A percentile compares a stretch with the other conserved stretches of the same genome.
Conservation (phyloP, 2,888 invertebrate genomes). For the Parnassius mnemosyne region DNA sequence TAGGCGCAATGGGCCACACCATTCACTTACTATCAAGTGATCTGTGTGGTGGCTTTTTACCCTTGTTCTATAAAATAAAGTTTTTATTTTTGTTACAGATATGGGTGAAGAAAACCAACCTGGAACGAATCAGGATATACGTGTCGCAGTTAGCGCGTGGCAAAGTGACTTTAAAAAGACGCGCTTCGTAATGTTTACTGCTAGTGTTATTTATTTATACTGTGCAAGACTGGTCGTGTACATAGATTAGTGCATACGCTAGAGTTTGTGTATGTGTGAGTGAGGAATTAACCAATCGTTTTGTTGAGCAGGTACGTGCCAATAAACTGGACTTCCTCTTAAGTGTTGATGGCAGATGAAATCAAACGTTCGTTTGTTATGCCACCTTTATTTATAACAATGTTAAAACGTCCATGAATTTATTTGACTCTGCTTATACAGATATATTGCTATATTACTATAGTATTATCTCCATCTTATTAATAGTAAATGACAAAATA, state of each 20-base stretch:
- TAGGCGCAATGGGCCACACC: too few species aligned
- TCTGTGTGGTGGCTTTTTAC: too few species aligned
- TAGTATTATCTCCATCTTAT: neutral
- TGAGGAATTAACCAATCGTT: slow-evolving; percentile 14
- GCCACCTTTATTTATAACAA: neutral
- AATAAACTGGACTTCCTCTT: neutral
- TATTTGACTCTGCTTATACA: neutral
- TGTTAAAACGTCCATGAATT: neutral
- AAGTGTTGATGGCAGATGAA: neutral
- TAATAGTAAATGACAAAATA: neutral
- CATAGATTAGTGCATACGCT: slow-evolving; percentile 31
- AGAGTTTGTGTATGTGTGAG: slow-evolving; percentile 30
- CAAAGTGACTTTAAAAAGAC: slow-evolving; percentile 91
- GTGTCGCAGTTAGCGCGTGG: slow-evolving; percentile 92
- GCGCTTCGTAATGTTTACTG: slow-evolving; percentile 83
- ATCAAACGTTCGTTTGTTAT: neutral
- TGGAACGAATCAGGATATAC: slow-evolving; percentile 90
- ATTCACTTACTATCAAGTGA: too few species aligned
- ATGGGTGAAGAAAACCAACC: slow-evolving; percentile 90
- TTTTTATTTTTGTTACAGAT: slow-evolving; percentile 81
- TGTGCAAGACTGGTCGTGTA: slow-evolving; percentile 26
- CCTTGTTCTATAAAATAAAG: too few species aligned
- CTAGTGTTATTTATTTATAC: slow-evolving; percentile 26
- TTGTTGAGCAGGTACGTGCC: neutral
- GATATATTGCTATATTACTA: neutral